phyloP scores from a whole-genome alignment of 2,113 vertebrate genomes.

The Pantherophis guttatus region DNA sequence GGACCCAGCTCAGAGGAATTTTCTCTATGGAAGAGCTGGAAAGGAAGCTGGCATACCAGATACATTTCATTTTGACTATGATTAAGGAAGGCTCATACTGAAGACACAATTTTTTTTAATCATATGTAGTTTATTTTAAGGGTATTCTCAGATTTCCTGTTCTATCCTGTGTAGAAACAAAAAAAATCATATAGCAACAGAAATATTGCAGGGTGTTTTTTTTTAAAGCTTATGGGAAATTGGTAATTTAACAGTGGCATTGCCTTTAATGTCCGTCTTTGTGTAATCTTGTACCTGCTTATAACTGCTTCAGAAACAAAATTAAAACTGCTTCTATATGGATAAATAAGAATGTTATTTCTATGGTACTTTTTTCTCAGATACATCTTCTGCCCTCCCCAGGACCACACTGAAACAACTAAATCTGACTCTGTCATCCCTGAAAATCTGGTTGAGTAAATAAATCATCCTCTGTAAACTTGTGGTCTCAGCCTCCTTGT shows the following conservation, averaged over 20 bases:
- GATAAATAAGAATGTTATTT: constrained; percentile 56
- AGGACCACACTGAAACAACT: constrained; percentile 70
- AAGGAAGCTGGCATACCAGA: background rate
- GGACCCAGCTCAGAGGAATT: background rate
- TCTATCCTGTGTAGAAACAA: background rate
- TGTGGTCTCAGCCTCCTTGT: constrained; percentile 71
- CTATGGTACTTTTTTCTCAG: constrained; percentile 53
- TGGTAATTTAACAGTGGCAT: background rate
- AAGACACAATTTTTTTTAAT: background rate
- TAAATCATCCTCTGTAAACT: constrained; percentile 72
- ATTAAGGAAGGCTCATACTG: background rate
- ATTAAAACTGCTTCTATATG: constrained; percentile 21
- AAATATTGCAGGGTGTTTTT: background rate
- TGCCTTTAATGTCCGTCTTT: constrained; percentile 10
- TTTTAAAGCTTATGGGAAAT: constrained; percentile 3
- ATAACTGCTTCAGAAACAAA: constrained; percentile 33
- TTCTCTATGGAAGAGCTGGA: background rate
- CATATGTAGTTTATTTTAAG: background rate
- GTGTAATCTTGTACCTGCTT: constrained; percentile 17
- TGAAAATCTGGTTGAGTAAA: constrained; percentile 69
- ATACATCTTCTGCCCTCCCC: constrained; percentile 57
- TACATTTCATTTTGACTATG: background rate
- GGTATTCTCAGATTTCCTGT: background rate
- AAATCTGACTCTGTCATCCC: constrained; percentile 62
- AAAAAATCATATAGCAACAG: background rate